Percentiles rank a stretch among this genome's conserved stretches.
Conservation (phyloP, 2,797 vertebrate species). For the Hirundo rustica region DNA sequence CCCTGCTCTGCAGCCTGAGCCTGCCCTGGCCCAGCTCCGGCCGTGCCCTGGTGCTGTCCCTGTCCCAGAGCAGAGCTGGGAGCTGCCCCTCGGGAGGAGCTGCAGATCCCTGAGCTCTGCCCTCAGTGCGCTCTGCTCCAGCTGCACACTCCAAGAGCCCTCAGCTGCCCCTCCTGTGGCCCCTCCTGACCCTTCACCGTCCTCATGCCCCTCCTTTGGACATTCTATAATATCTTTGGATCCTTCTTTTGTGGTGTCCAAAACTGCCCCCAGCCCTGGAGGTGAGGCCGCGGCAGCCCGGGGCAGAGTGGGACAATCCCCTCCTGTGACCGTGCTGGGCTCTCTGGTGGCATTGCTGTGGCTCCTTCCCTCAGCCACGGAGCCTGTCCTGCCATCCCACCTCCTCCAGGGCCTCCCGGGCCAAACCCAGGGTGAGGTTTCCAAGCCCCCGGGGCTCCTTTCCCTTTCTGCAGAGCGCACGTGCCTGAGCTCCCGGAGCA, state of each 20-base stretch:
- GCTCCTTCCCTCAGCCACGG: not conserved
- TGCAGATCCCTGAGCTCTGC: not conserved
- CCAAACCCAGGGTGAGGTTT: not conserved
- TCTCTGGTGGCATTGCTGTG: not conserved
- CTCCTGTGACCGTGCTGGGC: not conserved
- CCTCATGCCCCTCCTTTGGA: not conserved
- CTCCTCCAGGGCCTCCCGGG: not conserved
- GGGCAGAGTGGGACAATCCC: not conserved
- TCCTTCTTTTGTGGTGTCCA: not conserved
- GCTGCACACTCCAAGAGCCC: not conserved
- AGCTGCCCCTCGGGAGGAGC: not conserved
- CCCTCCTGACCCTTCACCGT: not conserved
- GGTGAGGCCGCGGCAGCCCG: not conserved
- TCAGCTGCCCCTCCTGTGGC: not conserved
- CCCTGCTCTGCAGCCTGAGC: not conserved
- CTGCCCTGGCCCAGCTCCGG: not conserved
- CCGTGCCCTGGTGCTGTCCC: not conserved
- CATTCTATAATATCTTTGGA: not conserved
- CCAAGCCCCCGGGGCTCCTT: not conserved
- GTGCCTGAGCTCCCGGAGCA: not conserved
- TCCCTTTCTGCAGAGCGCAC: not conserved
- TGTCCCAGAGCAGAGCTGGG: not conserved
- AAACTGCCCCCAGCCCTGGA: rapidly evolving
- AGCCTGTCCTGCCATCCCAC: not conserved
- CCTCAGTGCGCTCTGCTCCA: not conserved